Evolutionary conservation across 2,797 vertebrate genomes (phyloP).

Genomic region (Yasuhikotakia modesta): DNA sequence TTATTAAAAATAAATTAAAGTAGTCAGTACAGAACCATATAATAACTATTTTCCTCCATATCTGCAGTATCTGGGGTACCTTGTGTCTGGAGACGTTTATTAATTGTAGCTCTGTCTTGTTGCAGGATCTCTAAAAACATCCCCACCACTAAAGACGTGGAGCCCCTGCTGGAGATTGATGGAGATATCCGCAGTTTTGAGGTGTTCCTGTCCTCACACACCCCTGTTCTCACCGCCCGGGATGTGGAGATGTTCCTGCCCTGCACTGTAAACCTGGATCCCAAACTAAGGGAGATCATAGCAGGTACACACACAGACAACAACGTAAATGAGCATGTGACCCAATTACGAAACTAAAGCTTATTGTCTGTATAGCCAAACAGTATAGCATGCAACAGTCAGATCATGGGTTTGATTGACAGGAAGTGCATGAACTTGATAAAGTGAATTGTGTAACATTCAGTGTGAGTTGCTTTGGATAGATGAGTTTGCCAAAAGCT

Average conservation of each 20-base stretch:
- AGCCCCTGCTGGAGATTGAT: conserved; percentile 96
- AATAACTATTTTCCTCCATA: not conserved
- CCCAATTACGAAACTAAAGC: too few species aligned
- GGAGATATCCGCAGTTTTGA: conserved; percentile 93
- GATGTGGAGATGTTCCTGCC: conserved; percentile 94
- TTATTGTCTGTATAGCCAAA: too few species aligned
- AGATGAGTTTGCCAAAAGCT: too few species aligned
- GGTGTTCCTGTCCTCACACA: conserved; percentile 93
- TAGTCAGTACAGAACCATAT: too few species aligned
- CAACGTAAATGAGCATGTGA: not conserved
- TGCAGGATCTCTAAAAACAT: conserved; percentile 95
- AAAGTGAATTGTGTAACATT: too few species aligned
- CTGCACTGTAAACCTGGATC: conserved; percentile 96
- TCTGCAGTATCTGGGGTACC: not conserved
- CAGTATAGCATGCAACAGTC: too few species aligned
- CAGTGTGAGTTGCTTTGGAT: too few species aligned
- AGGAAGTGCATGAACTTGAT: too few species aligned
- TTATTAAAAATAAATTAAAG: too few species aligned
- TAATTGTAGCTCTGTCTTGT: not conserved
- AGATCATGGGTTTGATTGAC: too few species aligned
- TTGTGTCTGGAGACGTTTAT: too few species aligned
- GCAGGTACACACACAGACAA: conserved; percentile 76
- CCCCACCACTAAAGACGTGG: conserved; percentile 96
- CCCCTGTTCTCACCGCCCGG: conserved; percentile 87
- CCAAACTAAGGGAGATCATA: conserved; percentile 95